Evolutionary conservation across 1,140 invertebrate genomes (phyloP).

Genomic region (Achatina immaculata): DNA sequence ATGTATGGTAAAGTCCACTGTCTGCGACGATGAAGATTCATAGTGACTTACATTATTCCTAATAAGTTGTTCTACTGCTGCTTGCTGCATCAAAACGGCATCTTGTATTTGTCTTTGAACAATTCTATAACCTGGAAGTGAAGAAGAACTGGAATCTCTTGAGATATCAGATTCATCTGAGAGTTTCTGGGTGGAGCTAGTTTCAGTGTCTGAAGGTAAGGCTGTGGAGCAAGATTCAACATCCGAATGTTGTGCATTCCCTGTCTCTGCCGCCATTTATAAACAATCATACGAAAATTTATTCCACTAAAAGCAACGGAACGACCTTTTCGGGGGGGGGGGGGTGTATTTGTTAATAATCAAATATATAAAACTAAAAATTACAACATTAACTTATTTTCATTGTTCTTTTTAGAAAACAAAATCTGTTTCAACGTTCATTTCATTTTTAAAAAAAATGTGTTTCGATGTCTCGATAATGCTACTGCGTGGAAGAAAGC

Average conservation of each 20-base stretch:
- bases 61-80: constrained; percentile 1
- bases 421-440: too few species aligned
- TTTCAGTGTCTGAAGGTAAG: not conserved
- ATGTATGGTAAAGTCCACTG: too few species aligned
- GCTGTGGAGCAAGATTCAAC: not conserved
- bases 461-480: too few species aligned
- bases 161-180: not conserved
- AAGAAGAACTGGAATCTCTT: not conserved
- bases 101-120: constrained; percentile 17
- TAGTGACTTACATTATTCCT: not conserved
- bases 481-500: too few species aligned
- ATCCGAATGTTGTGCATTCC: not conserved
- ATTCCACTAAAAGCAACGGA: too few species aligned
- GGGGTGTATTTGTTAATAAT: too few species aligned
- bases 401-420: too few species aligned
- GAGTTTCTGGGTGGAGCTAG: not conserved
- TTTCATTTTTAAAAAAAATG: too few species aligned
- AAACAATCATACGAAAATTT: not conserved
- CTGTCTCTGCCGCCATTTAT: constrained; percentile 14
- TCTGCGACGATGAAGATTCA: not conserved
- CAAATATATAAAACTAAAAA: too few species aligned
- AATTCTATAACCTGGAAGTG: constrained; percentile 3
- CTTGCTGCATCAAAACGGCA: not conserved
- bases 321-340: too few species aligned
- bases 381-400: too few species aligned